Base-by-base conservation (phyloP, 2,797 vertebrate genomes). In the Petrocephalus sullivani region DNA sequence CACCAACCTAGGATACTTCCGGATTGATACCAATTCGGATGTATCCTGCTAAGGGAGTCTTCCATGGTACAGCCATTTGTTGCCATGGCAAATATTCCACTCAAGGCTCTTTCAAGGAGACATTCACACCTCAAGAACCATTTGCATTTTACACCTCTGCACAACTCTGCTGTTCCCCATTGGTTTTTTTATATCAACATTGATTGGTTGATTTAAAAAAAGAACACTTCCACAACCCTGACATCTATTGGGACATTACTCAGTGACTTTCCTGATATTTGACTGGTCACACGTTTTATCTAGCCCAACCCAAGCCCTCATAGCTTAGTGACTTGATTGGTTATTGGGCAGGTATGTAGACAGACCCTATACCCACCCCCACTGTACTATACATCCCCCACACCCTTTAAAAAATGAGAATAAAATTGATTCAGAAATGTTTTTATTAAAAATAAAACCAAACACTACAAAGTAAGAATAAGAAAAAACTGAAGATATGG, bases 201-300 rank as follows among this genome's bases (percentile, higher is more conserved):
- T 75, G 67, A 75, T 75, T 75, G 67, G 67, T 75, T 75, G 67
- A 71, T 71, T 71, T 37, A 75, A 75, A 75, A 75, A 75, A 75
- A 71, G 28, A 75, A 75, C 51, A 75, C n/a, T 23, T 23, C n/a
- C 67, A 75, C 28, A 75, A 75, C 67, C 67, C 67, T 75, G 67
- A 37, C 67, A 75, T 37, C 67, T 75, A 75, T 75, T 75, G 67
- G 67, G 67, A 75, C n/a, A 75, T 75, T 75, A 75, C 67, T 28
- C 12, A 37, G 67, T 75, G 67, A 75, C 67, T 75, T 75, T 75
- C 67, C 67, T 75, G 67, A 33, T 75, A 75, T 75, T 75, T 75
- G 67, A 75, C 41, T 75, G 67, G 67, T 33, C 67, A 75, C 67
- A 75, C 67, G 12, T 75, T 75, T 75, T 75, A 75, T 75, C 33